Evolutionary conservation across 2,113 vertebrate species (phyloP).

Genomic region (Aplodontia rufa): DNA sequence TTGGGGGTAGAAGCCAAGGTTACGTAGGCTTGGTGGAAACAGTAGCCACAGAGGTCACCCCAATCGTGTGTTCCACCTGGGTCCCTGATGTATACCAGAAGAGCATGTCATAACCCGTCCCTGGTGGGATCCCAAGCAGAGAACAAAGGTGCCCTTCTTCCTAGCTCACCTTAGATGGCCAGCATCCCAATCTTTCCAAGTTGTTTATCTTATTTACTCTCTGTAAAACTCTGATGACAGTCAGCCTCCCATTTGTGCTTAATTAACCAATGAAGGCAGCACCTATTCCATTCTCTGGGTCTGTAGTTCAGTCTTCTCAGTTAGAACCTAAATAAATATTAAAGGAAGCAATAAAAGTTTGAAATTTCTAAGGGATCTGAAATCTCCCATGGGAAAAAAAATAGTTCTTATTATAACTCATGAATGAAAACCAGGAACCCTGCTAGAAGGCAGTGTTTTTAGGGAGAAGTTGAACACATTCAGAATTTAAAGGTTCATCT

Average conservation of each 20-base stretch:
- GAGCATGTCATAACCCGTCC: not conserved
- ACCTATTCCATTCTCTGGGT: not conserved
- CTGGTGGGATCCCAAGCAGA: not conserved
- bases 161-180: not conserved
- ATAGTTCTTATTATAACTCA: not conserved
- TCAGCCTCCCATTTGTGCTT: not conserved
- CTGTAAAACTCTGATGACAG: not conserved
- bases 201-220: not conserved
- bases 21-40: not conserved
- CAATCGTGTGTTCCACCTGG: not conserved
- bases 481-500: not conserved
- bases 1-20: slow-evolving; percentile 3
- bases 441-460: not conserved
- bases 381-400: not conserved
- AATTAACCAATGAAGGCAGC: not conserved
- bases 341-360: slow-evolving; percentile 1
- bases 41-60: not conserved
- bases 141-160: not conserved
- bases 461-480: not conserved
- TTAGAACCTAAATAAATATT: not conserved
- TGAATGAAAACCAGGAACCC: not conserved
- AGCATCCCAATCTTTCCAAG: not conserved
- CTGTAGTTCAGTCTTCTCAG: not conserved
- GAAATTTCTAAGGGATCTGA: not conserved
- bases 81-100: not conserved